A percentile compares a stretch with the other conserved stretches of the same genome.
These are phyloP conservation scores for Antheraea pernyi DNA, from an alignment of 1,140 invertebrate genomes.

Conservation along the genomic window DNA sequence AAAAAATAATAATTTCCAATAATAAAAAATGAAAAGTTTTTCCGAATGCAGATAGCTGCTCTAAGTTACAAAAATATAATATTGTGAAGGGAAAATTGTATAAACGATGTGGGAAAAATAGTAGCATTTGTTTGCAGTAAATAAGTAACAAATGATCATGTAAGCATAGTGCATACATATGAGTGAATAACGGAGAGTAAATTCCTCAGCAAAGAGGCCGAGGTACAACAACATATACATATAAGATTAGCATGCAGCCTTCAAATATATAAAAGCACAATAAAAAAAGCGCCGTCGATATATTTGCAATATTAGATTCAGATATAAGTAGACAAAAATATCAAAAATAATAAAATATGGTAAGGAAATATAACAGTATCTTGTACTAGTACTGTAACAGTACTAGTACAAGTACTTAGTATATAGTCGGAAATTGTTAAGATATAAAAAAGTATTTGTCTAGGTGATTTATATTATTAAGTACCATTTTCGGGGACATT, in stretches of 20 bases:
- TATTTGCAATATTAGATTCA: too few species aligned
- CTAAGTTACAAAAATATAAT: not conserved
- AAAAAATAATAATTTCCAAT: too few species aligned
- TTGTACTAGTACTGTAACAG: too few species aligned
- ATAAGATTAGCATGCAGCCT: not conserved
- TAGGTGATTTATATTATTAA: too few species aligned
- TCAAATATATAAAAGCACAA: not conserved
- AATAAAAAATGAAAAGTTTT: too few species aligned
- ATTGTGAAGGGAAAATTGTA: not conserved
- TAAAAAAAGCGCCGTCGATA: not conserved
- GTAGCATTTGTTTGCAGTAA: not conserved
- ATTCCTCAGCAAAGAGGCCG: not conserved
- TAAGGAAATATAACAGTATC: too few species aligned
- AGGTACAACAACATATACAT: not conserved
- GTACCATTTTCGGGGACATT: too few species aligned
- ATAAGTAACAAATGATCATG: not conserved
- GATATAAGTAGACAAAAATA: too few species aligned
- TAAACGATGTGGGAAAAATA: not conserved
- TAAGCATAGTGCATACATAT: not conserved
- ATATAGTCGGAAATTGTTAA: too few species aligned
- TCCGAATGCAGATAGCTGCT: not conserved
- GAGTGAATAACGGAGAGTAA: not conserved
- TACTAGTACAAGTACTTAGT: too few species aligned
- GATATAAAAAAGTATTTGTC: too few species aligned
- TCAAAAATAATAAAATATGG: too few species aligned